Evolutionary conservation across 2,888 invertebrate genomes (phyloP).

Genomic region (Eupithecia vulgata): DNA sequence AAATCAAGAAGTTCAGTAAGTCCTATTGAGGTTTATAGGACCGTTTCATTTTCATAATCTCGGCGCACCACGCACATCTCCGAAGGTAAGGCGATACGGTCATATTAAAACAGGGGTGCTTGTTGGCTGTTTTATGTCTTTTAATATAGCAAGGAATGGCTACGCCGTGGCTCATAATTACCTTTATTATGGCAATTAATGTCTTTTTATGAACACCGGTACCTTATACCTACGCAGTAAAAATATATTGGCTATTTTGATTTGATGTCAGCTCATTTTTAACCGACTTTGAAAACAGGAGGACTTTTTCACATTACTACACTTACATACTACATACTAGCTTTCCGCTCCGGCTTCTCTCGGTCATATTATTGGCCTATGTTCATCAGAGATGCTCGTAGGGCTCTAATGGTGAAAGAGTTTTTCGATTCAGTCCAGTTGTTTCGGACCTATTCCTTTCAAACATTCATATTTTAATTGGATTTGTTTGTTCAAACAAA

Average conservation of each 20-base stretch:
- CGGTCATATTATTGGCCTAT: too few species aligned
- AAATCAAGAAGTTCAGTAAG: background rate
- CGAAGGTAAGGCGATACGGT: conserved; percentile 2
- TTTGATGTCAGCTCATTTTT: background rate
- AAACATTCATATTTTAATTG: too few species aligned
- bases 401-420: too few species aligned
- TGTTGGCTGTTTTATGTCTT: conserved; percentile 40
- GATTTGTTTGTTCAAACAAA: too few species aligned
- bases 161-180: conserved; percentile 38
- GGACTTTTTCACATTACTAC: too few species aligned
- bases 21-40: background rate
- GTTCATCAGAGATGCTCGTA: too few species aligned
- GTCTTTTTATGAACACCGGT: conserved; percentile 32
- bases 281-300: too few species aligned
- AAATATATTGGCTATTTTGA: conserved; percentile 16
- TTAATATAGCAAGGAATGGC: conserved; percentile 42
- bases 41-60: conserved; percentile 4
- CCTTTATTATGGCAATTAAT: conserved; percentile 29
- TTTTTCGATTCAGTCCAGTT: too few species aligned
- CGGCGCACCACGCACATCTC: background rate
- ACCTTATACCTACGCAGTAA: conserved; percentile 8
- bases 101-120: conserved; percentile 17
- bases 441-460: too few species aligned
- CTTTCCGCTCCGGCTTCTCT: too few species aligned
- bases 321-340: too few species aligned